Evolutionary conservation across 2,113 vertebrate genomes (phyloP), one percentile per base, ranked within the genome.

Genomic region (Propithecus coquereli): DNA sequence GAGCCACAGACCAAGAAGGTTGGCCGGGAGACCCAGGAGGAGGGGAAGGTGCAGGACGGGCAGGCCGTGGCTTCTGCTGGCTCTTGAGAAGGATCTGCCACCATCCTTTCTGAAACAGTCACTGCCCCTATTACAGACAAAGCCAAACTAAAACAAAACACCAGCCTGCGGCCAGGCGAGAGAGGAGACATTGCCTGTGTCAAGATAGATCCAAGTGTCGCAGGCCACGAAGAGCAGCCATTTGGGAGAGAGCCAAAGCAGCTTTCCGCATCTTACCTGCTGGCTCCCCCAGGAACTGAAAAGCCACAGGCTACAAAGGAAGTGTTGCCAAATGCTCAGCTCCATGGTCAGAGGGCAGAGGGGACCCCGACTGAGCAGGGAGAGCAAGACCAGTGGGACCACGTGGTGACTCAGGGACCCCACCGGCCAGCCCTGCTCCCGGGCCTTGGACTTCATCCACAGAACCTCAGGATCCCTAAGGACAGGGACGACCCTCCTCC

Each of bases 181-280:
- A 73, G 68, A 76, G 54, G 30, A 80, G 76, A 32, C 32, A 76
- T 34, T 57, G 73, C 74, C 77, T 68, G 27, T 27, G 52, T 43
- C 27, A 3, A 66, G 40, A 74, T 0, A 91, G 66, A 65, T 0
- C 11, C 0, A 16, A 9, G 40, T 5, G 13, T 30, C 50, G 20
- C 0, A 3, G 30, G n/a, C 70, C 37, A 20, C 2, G 5, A 12
- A 3, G 10, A 45, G 37, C 3, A 1, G 59, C 87, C 57, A 25
- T 25, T 1, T 10, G 5, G 71, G 82, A 50, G 54, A 40, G 0
- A 1, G 2, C 2, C 17, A 59, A 30, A 0, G 10, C 40, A 13
- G 68, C 25, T 43, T 34, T 25, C 4, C 10, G 3, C 9, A 5
- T 18, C 71, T 37, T 27, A 57, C 45, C 37, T 71, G 9, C 22